Conservation (phyloP, 2,797 vertebrate genomes). For the Sphaeramia orbicularis region DNA sequence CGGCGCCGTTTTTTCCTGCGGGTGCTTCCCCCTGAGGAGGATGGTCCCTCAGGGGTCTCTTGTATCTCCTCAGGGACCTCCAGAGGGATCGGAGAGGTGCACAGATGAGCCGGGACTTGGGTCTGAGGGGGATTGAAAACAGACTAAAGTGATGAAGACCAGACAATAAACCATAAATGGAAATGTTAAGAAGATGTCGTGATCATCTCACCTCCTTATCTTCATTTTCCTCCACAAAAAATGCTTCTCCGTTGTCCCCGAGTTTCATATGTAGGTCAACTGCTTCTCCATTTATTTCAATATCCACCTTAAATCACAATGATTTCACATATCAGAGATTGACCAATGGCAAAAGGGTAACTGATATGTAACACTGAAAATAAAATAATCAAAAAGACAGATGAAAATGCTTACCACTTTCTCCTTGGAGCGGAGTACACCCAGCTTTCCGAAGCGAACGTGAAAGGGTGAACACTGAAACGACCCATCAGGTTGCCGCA, state of each 20-base stretch:
- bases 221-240: conserved; percentile 92
- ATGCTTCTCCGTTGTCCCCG: conserved; percentile 95
- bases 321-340: neutral
- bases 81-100: conserved; percentile 88
- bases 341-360: neutral
- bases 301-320: conserved; percentile 89
- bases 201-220: conserved; percentile 74
- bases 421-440: conserved; percentile 93
- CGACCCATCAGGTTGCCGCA: conserved; percentile 91
- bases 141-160: neutral
- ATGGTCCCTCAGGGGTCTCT: conserved; percentile 34
- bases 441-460: conserved; percentile 95
- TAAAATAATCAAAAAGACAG: neutral
- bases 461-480: conserved; percentile 96
- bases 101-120: conserved; percentile 84
- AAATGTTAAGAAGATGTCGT: neutral
- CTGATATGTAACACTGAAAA: neutral
- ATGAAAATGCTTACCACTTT: conserved; percentile 89
- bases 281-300: conserved; percentile 94
- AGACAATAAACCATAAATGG: neutral
- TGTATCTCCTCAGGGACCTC: conserved; percentile 61
- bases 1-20: conserved; percentile 83
- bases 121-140: conserved; percentile 50
- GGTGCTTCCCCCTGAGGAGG: conserved; percentile 5
- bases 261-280: conserved; percentile 96